phyloP scores from a whole-genome alignment of 1,140 invertebrate species.

The Ericerus pela region DNA sequence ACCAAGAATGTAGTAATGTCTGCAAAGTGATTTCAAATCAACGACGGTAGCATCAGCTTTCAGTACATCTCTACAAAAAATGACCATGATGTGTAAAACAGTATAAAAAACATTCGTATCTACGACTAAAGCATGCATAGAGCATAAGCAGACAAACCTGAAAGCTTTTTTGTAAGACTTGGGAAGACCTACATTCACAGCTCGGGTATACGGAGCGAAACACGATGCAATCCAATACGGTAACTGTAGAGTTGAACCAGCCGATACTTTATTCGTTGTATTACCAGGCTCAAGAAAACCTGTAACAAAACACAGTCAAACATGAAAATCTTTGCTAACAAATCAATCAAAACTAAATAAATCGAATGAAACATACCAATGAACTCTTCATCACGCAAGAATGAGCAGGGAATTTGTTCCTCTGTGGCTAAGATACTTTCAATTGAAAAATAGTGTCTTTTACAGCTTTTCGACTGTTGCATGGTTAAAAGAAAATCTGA shows the following conservation, averaged over 20 bases:
- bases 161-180: neutral
- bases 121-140: neutral
- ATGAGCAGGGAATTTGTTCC: neutral
- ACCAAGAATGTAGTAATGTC: neutral
- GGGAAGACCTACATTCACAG: neutral
- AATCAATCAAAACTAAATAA: neutral
- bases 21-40: constrained; percentile 1
- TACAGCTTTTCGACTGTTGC: neutral
- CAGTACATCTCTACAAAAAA: neutral
- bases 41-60: neutral
- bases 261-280: neutral
- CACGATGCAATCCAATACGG: neutral
- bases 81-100: too few species aligned
- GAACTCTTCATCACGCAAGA: neutral
- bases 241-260: neutral
- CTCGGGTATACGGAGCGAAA: neutral
- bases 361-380: neutral
- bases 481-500: too few species aligned
- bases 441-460: neutral
- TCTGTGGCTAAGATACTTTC: neutral
- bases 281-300: neutral
- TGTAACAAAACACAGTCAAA: too few species aligned
- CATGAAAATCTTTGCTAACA: neutral
- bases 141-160: neutral
- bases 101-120: neutral